These are phyloP conservation scores for Anarrhichthys ocellatus DNA, from an alignment of 2,113 vertebrate genomes.

Conservation along the genomic window DNA sequence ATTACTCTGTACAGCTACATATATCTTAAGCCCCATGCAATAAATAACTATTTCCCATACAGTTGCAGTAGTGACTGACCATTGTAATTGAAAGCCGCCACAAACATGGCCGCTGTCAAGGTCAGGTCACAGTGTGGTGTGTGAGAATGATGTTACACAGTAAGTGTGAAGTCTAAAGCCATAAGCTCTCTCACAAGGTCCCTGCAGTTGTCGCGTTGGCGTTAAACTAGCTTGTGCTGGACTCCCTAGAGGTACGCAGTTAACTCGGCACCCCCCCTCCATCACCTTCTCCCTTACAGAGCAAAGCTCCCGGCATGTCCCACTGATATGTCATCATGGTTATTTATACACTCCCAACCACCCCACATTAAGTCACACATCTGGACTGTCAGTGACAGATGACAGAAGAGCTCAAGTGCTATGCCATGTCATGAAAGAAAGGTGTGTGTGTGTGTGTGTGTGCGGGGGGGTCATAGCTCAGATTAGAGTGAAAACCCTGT, in stretches of 20 bases:
- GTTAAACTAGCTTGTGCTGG: constrained; percentile 60
- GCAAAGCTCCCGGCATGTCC: constrained; percentile 54
- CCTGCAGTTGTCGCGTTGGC: constrained; percentile 69
- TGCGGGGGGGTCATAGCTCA: not conserved
- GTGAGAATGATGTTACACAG: constrained; percentile 58
- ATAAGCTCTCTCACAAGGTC: constrained; percentile 71
- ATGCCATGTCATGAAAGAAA: constrained; percentile 31
- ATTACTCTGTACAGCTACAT: not conserved
- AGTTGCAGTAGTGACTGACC: constrained; percentile 9
- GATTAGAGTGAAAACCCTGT: constrained; percentile 21
- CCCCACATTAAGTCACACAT: constrained; percentile 68
- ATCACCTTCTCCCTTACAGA: constrained; percentile 41
- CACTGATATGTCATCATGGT: constrained; percentile 68
- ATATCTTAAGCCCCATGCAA: not conserved
- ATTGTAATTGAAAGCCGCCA: constrained; percentile 48
- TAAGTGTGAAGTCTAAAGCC: constrained; percentile 72
- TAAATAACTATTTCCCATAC: constrained; percentile 16
- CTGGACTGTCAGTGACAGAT: constrained; percentile 63
- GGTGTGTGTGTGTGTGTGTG: not conserved
- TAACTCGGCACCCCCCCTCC: constrained; percentile 42
- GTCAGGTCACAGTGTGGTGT: constrained; percentile 54
- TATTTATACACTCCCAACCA: constrained; percentile 65
- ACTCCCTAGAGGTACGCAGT: constrained; percentile 52
- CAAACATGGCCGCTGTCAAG: constrained; percentile 59
- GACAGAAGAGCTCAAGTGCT: constrained; percentile 52